Base-by-base conservation (phyloP, 92 coral and sea anemone genomes). In the Galaxea fascicularis region DNA sequence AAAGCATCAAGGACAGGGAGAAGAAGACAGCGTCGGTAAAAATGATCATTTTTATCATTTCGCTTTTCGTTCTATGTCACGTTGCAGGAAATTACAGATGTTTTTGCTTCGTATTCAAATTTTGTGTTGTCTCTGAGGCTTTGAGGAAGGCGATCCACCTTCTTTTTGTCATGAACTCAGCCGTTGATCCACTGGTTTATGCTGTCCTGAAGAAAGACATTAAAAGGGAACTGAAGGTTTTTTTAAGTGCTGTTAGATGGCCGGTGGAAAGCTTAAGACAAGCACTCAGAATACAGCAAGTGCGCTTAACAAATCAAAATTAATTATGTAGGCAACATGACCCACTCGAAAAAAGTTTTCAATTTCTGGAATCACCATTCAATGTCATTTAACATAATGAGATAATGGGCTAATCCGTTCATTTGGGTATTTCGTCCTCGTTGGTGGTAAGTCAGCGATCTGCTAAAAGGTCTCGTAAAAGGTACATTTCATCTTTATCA, bases 41-140 rank as follows among this genome's bases (percentile, higher is more conserved):
- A 47, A 79, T 79, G 65, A 49, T 79, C 7, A 29, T 79, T 5
- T 51, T 67, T 1, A 79, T 79, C 28, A 79, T 79, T 31, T 29
- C 54, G 62, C 24, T 79, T 1, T 79, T 79, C 73, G 65, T 79
- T 35, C 49, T 79, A 20, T 79, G 75, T 28, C 84, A 79, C 30
- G n/a, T 79, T 16, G 84, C 75, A 47, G 84, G 84, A 79, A 79
- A 79, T 28, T 65, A 65, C 51, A 68, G 84, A 14, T 79, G 84
- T 20, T 79, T 79, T 18, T 79, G 84, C 30, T 65, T 20, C 49
- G 84, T 79, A 30, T 79, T 79, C 30, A 79, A 79, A 47, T 10
- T 67, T 18, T 79, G 84, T 17, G 25, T 10, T 24, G 75, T 51
- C 10, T 24, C 84, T 5, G 84, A 66, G 15, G 20, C 14, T 20